Evolutionary conservation across 1,140 invertebrate species (phyloP).

Genomic region (Leptinotarsa texana): DNA sequence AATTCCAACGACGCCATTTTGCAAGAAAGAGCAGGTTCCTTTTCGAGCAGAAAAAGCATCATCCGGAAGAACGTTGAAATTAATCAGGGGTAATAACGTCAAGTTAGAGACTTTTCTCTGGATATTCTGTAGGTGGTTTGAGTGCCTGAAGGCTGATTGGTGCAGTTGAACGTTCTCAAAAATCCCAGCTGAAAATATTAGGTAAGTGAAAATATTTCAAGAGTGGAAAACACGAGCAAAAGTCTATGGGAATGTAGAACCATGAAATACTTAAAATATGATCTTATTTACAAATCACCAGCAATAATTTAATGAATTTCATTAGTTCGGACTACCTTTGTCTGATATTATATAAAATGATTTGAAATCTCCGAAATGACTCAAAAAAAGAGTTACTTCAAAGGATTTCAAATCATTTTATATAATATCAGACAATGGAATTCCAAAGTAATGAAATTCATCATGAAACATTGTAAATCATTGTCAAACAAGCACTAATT

Average conservation of each 20-base stretch:
- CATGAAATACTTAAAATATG: too few relatives aligned
- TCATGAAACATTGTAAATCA: too few relatives aligned
- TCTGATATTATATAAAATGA: too few relatives aligned
- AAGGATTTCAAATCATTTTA: too few relatives aligned
- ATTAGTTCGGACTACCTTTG: too few relatives aligned
- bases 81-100: neutral
- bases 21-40: conserved; percentile 1
- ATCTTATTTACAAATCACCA: too few relatives aligned
- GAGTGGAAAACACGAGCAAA: neutral
- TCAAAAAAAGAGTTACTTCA: too few relatives aligned
- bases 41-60: conserved; percentile 8
- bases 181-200: conserved; percentile 16
- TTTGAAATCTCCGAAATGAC: too few relatives aligned
- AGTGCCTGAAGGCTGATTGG: neutral
- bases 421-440: too few relatives aligned
- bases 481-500: neutral
- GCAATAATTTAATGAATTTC: too few relatives aligned
- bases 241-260: too few relatives aligned
- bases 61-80: neutral
- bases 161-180: conserved; percentile 12
- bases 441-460: too few relatives aligned
- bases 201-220: conserved; percentile 1
- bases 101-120: neutral
- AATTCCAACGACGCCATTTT: conserved; percentile 17
- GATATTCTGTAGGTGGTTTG: neutral